Evolutionary conservation across 2,797 vertebrate species (phyloP), one percentile per base, ranked within the genome.

Genomic region (Esox masquinongy): DNA sequence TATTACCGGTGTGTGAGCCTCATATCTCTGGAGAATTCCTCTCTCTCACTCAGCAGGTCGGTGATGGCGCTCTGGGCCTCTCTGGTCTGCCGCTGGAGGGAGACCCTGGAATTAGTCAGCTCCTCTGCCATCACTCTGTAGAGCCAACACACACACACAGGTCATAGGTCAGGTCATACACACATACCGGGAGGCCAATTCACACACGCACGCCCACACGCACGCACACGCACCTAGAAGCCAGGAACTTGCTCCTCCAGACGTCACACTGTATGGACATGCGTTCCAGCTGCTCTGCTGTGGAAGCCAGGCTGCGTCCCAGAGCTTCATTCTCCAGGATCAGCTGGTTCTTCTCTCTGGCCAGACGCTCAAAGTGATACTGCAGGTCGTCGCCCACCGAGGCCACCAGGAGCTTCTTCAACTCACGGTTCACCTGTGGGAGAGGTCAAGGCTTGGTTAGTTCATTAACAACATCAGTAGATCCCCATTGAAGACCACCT

Each of bases 261-360:
- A 99, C 98, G 0, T 99, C 98, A 74, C 97, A 98, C 70, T 99
- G 98, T 81, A 99, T 99, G 5, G 96, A 98, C 96, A 96, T 98
- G n/a, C 97, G 94, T 80, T 99, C 98, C 43, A 99, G 72, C 74
- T 99, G 97, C 76, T 99, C 98, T 0, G 96, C 96, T 0, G 97
- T 88, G 76, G 97, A 96, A 2, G 96, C 88, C 72, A 95, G 88
- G 80, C 89, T 94, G 11, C 93, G 91, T 2, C 94, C 91, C 49
- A 98, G 84, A 12, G 94, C 94, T 87, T 99, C 97, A 0, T 99
- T 99, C 90, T 99, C 98, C 77, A 98, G 88, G 78, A 98, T 96
- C 59, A 98, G 91, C 82, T 98, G 98, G 84, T 98, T 99, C 87
- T 99, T 99, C 87, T 99, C 98, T 24, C 97, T 94, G 1, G 97